Conservation (phyloP, 2,888 invertebrate genomes). For the Cyclophora albipunctata region DNA sequence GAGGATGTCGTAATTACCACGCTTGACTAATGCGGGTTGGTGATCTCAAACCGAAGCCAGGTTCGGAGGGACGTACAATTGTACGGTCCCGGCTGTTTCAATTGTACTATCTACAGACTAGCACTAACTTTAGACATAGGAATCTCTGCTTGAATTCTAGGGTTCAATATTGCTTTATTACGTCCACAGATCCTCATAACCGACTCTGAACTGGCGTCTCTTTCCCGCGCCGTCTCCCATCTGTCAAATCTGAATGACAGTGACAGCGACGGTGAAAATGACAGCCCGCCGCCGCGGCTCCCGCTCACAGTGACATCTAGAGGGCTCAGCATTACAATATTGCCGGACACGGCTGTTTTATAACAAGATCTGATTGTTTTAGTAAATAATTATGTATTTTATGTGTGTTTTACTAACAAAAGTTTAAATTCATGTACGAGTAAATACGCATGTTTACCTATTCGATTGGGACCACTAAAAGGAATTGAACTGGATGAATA, state of each 20-base stretch:
- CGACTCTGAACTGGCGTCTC: conserved; percentile 1
- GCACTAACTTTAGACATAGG: no score
- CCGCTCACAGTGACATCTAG: conserved; percentile 5
- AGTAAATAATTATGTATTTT: background rate
- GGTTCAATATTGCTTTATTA: background rate
- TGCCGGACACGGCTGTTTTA: background rate
- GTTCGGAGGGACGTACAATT: background rate
- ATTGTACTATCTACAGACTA: no score
- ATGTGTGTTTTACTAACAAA: background rate
- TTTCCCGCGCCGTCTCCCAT: conserved; percentile 3
- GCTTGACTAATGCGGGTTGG: no score
- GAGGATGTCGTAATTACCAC: no score
- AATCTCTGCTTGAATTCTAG: no score
- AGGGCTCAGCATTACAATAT: conserved; percentile 7
- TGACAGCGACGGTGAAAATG: conserved; percentile 4
- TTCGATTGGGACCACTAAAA: no score
- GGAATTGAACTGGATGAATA: no score
- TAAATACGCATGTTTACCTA: no score
- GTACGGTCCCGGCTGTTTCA: background rate
- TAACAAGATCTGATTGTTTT: background rate
- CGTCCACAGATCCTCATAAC: conserved; percentile 9
- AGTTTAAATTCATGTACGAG: background rate
- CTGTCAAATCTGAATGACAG: conserved; percentile 9
- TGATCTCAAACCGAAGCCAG: background rate
- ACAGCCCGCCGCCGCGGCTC: conserved; percentile 3